Base-by-base conservation (phyloP, 1,140 invertebrate species). In the Drosophila erecta region DNA sequence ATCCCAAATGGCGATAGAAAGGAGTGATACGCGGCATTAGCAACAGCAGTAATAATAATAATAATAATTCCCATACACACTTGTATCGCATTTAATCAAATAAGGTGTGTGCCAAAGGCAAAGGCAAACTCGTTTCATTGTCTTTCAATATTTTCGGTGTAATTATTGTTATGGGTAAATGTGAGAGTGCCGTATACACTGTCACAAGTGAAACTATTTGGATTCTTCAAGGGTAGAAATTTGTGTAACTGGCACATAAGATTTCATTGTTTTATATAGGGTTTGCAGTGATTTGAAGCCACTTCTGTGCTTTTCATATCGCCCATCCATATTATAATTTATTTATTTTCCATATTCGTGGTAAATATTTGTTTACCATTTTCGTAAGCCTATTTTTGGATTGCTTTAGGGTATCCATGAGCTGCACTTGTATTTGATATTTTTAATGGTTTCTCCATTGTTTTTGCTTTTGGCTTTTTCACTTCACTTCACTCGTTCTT, bases 101-200 rank as follows among this genome's bases (percentile, higher is more conserved):
- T 87, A 85, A 85, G 81, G 81, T 85, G 81, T 85, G 77, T 57
- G 12, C 14, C 2, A 3, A 2, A 73, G 67, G 49, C 43, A 86
- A 70, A 77, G 50, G 44, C 74, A 85, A 85, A 87, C 81, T 81
- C 81, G 81, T 86, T 85, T 81, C 78, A 87, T 81, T 81, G 81
- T 78, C 81, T 86, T 84, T 83, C 66, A 74, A 86, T 81, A 54
- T 75, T 81, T 85, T 81, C 70, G 61, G 69, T 77, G 81, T 86
- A 87, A 85, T 84, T 84, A 80, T 85, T 87, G 56, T 77, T 61
- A 75, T 20, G 10, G 40, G 15, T 35, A 12, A 37, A 12, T 24
- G 46, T 24, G n/a, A 56, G 53, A 67, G 50, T 17, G 40, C 7
- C 14, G 27, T 4, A 71, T 71, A 71, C 69, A 30, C 69, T 76